These are phyloP conservation scores for Amniataba percoides DNA, from an alignment of 2,797 vertebrate species.

Conservation along the genomic window DNA sequence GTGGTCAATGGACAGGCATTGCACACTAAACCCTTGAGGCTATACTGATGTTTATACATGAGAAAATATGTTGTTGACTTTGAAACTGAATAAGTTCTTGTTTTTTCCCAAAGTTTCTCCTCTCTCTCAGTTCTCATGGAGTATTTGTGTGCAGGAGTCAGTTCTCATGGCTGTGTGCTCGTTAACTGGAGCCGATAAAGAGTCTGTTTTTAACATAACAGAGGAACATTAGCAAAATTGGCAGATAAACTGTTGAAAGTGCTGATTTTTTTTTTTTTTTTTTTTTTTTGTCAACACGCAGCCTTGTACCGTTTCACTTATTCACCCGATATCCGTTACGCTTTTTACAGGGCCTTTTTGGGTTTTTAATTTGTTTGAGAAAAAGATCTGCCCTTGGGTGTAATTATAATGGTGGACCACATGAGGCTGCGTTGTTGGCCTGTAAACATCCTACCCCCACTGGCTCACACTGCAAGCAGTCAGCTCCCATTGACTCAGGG, in stretches of 20 bases:
- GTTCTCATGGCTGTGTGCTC: slow-evolving; percentile 72
- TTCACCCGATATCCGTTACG: slow-evolving; percentile 75
- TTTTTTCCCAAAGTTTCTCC: slow-evolving; percentile 26
- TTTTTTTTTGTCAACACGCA: slow-evolving; percentile 51
- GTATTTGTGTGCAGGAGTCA: slow-evolving; percentile 56
- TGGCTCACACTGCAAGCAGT: slow-evolving; percentile 50
- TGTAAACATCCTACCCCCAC: slow-evolving; percentile 72
- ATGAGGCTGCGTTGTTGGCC: slow-evolving; percentile 73
- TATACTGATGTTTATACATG: slow-evolving; percentile 9
- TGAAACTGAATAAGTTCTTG: slow-evolving; percentile 21
- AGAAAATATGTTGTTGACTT: slow-evolving; percentile 12
- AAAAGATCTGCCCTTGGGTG: slow-evolving; percentile 77
- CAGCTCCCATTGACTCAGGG: slow-evolving; percentile 51
- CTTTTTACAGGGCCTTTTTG: slow-evolving; percentile 78
- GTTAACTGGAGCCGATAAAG: slow-evolving; percentile 77
- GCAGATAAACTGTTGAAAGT: slow-evolving; percentile 75
- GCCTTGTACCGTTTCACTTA: slow-evolving; percentile 62
- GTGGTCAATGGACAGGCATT: slow-evolving; percentile 59
- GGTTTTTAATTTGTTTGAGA: slow-evolving; percentile 83
- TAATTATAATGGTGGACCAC: slow-evolving; percentile 83
- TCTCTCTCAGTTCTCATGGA: slow-evolving; percentile 61
- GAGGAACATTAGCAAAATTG: slow-evolving; percentile 79
- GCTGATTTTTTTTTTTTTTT: slow-evolving; percentile 44
- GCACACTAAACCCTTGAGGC: slow-evolving; percentile 40
- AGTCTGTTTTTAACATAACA: slow-evolving; percentile 77